Percentiles rank a stretch among this genome's conserved stretches.
These are phyloP conservation scores for Bombus sibiricus DNA, from an alignment of 1,140 invertebrate species.

Conservation along the genomic window DNA sequence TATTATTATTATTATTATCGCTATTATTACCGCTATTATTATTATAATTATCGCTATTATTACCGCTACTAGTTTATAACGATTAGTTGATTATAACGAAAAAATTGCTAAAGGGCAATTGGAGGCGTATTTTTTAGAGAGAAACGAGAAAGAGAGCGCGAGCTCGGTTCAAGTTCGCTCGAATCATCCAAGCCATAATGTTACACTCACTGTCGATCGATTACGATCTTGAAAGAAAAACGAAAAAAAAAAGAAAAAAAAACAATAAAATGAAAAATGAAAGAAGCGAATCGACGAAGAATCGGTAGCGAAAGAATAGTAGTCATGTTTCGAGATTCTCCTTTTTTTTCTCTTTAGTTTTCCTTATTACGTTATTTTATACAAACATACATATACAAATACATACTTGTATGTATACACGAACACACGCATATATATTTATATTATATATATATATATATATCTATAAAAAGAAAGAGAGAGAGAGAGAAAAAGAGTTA, in stretches of 20 bases:
- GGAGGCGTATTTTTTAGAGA: conserved; percentile 81
- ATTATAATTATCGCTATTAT: conserved; percentile 63
- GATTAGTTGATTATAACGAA: conserved; percentile 56
- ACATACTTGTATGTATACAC: conserved; percentile 45
- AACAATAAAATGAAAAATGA: background rate
- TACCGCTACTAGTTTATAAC: conserved; percentile 62
- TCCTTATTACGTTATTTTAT: conserved; percentile 49
- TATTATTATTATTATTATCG: conserved; percentile 59
- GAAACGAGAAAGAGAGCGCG: conserved; percentile 54
- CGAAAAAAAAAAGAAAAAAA: background rate
- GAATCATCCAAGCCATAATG: conserved; percentile 60
- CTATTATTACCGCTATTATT: conserved; percentile 57
- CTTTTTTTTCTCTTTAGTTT: conserved; percentile 66
- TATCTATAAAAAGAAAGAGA: conserved; percentile 37
- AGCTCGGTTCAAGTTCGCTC: conserved; percentile 57
- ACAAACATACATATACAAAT: conserved; percentile 41
- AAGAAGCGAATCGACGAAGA: conserved; percentile 55
- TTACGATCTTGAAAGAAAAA: conserved; percentile 1
- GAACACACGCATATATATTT: conserved; percentile 51
- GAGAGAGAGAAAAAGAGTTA: conserved; percentile 50
- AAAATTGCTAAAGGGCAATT: conserved; percentile 75
- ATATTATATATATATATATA: conserved; percentile 39
- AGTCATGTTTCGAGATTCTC: conserved; percentile 77
- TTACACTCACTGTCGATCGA: background rate
- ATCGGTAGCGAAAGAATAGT: conserved; percentile 54